Base-by-base conservation (phyloP, 2,888 invertebrate genomes). In the Entomobrya multifasciata region DNA sequence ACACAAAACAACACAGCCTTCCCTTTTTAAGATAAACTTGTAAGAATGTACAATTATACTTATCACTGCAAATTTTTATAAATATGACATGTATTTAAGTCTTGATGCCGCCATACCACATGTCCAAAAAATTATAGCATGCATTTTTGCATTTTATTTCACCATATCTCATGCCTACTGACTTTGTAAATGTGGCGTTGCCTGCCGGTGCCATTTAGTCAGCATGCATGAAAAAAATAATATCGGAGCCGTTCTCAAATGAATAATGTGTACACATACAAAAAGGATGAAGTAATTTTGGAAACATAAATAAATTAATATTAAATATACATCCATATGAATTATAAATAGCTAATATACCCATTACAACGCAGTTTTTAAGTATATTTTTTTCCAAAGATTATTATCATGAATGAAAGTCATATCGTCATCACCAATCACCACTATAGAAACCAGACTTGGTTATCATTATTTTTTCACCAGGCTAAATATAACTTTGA, bases 401-500 rank as follows among this genome's bases (percentile, higher is more conserved):
- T 22, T 41, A 65, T 65, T 30, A 67, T n/a, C n/a, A 67, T 44
- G n/a, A 36, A 55, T 52, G 27, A 65, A 65, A 36, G 20, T 67
- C 20, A 2, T 30, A 17, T 67, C n/a, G 36, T 44, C 62, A 57
- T 47, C 25, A 22, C 6, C 13, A 57, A 22, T 22, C 25, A 22
- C 2, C 11, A 25, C 4, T 15, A 25, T 10, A 25, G 10, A n/a
- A 55, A 10, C 20, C 1, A 3, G 55, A 72, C 13, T 8, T 15
- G 20, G 49, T 22, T 74, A n/a, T 36, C 20, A 47, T 77, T 81
- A 87, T 87, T 87, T 87, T 87, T 57, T 82, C 70, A 67, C 44
- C 13, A 10, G 65, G 81, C 86, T 87, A 87, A 87, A 81, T 77
- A 52, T 87, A 87, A 49, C 76, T 55, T 27, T 72, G n/a, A n/a